Conservation (phyloP, 1,140 invertebrate genomes). For the Trachelipus rathkii region DNA sequence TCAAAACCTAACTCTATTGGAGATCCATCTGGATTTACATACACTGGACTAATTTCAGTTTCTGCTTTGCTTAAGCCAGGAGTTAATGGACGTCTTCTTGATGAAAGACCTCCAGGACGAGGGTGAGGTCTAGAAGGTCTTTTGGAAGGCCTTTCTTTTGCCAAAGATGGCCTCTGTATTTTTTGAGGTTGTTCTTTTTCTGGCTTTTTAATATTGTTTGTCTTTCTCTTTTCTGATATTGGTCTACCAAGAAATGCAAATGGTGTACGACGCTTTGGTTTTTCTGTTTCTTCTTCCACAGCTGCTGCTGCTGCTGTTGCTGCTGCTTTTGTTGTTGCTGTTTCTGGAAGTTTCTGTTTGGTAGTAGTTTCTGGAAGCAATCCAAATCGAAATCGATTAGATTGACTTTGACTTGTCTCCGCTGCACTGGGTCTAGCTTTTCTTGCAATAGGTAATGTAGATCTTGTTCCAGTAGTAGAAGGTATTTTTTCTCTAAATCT, state of each 20-base stretch:
- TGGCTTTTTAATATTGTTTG: background rate
- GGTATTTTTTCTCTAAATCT: slow-evolving; percentile 30
- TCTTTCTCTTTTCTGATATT: slow-evolving; percentile 2
- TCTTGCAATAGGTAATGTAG: slow-evolving; percentile 16
- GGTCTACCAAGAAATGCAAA: slow-evolving; percentile 3
- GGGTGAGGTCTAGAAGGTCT: background rate
- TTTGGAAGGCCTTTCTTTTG: background rate
- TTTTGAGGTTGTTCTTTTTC: background rate
- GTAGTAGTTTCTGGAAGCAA: background rate
- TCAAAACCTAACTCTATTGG: background rate
- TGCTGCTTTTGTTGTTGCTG: slow-evolving; percentile 6
- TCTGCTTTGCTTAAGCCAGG: slow-evolving; percentile 35
- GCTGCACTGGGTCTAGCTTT: slow-evolving; percentile 2
- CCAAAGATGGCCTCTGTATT: background rate
- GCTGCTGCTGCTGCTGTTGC: too few relatives aligned
- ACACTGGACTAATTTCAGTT: slow-evolving; percentile 26
- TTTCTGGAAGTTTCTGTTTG: background rate
- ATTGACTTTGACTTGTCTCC: background rate
- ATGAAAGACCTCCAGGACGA: slow-evolving; percentile 21
- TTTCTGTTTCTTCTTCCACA: background rate
- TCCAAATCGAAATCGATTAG: background rate
- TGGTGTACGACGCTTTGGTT: slow-evolving; percentile 30
- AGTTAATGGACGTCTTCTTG: slow-evolving; percentile 36
- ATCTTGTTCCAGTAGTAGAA: slow-evolving; percentile 19
- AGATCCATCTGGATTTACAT: slow-evolving; percentile 26